phyloP scores from a whole-genome alignment of 2,113 vertebrate genomes.

The Diadophis punctatus region DNA sequence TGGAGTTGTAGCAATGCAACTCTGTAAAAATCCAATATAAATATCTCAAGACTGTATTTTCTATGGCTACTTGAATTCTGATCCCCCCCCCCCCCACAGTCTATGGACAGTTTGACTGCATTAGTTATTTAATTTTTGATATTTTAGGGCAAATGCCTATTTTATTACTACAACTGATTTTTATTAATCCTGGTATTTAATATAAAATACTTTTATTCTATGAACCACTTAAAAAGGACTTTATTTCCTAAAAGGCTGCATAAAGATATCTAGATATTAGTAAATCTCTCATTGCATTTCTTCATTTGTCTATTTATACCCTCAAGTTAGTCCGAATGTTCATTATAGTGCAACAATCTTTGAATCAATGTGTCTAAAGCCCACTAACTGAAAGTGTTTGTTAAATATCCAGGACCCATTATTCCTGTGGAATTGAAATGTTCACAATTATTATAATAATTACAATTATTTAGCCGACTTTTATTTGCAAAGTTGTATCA shows the following conservation, averaged over 20 bases:
- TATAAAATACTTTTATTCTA: background rate
- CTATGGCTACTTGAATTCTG: no score
- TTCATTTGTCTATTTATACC: background rate
- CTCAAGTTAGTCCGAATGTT: background rate
- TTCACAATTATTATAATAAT: background rate
- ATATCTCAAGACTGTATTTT: background rate
- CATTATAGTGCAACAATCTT: background rate
- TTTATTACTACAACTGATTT: background rate
- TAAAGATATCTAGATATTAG: background rate
- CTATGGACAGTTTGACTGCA: background rate
- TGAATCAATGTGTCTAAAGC: background rate
- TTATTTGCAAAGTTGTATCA: background rate
- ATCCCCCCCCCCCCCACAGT: accelerated
- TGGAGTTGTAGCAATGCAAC: background rate
- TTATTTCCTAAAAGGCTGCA: background rate
- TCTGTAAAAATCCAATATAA: background rate
- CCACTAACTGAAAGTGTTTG: background rate
- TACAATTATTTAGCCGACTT: background rate
- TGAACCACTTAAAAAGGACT: background rate
- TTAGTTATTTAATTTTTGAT: background rate
- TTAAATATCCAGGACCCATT: background rate
- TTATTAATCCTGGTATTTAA: background rate
- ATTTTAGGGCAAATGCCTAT: background rate
- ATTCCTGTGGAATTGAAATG: background rate
- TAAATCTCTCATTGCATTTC: background rate